Base-by-base conservation (phyloP, 2,113 vertebrate species). In the Sturnira hondurensis region DNA sequence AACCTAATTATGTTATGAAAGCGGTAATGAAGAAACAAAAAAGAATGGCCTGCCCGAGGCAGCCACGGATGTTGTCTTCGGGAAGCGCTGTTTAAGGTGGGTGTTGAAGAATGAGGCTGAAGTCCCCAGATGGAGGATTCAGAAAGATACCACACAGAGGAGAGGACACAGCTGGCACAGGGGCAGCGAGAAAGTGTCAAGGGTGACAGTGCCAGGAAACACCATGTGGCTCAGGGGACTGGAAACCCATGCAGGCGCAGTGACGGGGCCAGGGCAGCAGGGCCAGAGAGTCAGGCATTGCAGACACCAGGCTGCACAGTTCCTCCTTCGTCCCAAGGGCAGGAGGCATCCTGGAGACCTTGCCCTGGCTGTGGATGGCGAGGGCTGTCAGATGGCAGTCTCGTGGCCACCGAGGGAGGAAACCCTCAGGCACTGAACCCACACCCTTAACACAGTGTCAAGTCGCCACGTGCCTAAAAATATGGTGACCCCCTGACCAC, bases 1-100 rank as follows among this genome's bases (percentile, higher is more conserved):
- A 50, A 96, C 84, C 85, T 87, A 93, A 95, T 89, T 74, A 74
- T 24, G 67, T 50, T n/a, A 45, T 4, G 36, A 78, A 91, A 74
- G 61, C 89, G 5, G 16, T 17, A 63, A 67, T 28, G 26, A 77
- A 56, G 70, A 92, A 84, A 45, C 76, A 92, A 15, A 41, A 41
- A 38, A 26, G 11, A 50, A 31, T 17, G 24, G 45, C 54, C 26
- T 47, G 52, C 14, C 83, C 38, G 16, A 50, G 70, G 15, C 33
- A 19, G 20, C 43, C 0, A 0, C 36, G 54, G 31, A 14, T 2
- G 9, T 3, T 33, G n/a, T 28, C 20, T 8, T 61, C 3, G 1
- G 74, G 20, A 9, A 28, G 4, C 0, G 16, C n/a, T 13, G 19
- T 1, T 10, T 24, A 17, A 31, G 2, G 1, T 13, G 26, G 38